phyloP scores from a whole-genome alignment of 2,888 invertebrate species.

The Dasypolia templi region DNA sequence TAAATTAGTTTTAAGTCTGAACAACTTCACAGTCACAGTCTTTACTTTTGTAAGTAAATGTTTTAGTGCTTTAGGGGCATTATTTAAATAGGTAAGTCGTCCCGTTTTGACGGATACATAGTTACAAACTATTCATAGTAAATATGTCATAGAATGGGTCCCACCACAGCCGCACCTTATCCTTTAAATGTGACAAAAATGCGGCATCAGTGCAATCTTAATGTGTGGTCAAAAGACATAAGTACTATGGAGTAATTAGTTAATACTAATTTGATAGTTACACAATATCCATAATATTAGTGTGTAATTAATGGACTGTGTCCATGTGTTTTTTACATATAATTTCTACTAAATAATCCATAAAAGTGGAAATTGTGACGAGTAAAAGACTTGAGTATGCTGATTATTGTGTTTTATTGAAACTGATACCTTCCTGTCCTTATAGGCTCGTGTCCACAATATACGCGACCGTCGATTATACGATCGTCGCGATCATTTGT shows the following conservation, averaged over 20 bases:
- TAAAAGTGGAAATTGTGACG: constrained; percentile 68
- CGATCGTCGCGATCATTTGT: not conserved
- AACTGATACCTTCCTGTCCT: not conserved
- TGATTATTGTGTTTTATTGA: constrained; percentile 60
- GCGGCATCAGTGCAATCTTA: not conserved
- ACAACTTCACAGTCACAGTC: constrained; percentile 13
- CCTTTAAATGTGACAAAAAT: not conserved
- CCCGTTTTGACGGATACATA: constrained; percentile 64
- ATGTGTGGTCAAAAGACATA: constrained; percentile 29
- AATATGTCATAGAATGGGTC: constrained; percentile 39
- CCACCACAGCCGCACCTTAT: not conserved
- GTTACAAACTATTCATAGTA: constrained; percentile 57
- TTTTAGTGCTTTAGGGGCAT: constrained; percentile 18
- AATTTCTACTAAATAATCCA: constrained; percentile 73
- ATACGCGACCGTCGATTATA: not conserved
- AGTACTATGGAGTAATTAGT: constrained; percentile 54
- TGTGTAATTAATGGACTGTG: constrained; percentile 56
- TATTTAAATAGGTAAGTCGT: constrained; percentile 44
- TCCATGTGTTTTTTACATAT: constrained; percentile 71
- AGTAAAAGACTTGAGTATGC: constrained; percentile 78
- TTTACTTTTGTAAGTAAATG: constrained; percentile 22
- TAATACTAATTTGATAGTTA: constrained; percentile 57
- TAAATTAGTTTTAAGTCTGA: constrained; percentile 37
- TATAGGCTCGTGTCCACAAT: not conserved
- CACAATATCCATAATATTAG: constrained; percentile 59